Percentiles rank a stretch among this genome's conserved stretches.
Evolutionary conservation across 2,797 vertebrate genomes (phyloP).

Genomic region (Gymnodraco acuticeps): DNA sequence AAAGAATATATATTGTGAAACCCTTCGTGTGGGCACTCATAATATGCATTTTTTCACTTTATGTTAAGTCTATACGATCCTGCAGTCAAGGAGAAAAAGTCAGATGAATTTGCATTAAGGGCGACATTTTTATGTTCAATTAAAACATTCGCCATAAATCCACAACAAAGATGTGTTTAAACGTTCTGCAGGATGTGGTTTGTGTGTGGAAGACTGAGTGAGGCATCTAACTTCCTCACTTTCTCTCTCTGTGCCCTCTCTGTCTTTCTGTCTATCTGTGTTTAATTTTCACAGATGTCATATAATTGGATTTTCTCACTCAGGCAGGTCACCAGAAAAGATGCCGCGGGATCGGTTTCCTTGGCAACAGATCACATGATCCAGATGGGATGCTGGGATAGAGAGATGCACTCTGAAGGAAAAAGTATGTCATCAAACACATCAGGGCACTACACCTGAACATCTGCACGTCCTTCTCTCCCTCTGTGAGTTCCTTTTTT

Average conservation of each 20-base stretch:
- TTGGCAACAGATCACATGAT: slow-evolving; percentile 11
- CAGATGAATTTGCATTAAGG: not conserved
- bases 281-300: slow-evolving; percentile 33
- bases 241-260: no score
- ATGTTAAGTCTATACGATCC: not conserved
- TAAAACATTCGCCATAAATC: not conserved
- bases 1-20: not conserved
- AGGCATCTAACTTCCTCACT: no score
- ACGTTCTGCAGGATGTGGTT: slow-evolving; percentile 3
- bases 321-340: slow-evolving; percentile 10
- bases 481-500: not conserved
- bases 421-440: not conserved
- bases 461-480: not conserved
- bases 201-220: not conserved
- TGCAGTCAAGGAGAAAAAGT: not conserved
- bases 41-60: not conserved
- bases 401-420: not conserved
- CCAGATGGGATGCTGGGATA: slow-evolving; percentile 16
- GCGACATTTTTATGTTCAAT: not conserved
- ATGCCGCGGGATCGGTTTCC: slow-evolving; percentile 23
- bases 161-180: rapidly evolving
- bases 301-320: slow-evolving; percentile 29
- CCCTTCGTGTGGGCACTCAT: not conserved
- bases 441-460: not conserved
- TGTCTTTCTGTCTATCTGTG: no score